Base-by-base conservation (phyloP, 2,113 vertebrate species). In the Alces alces region DNA sequence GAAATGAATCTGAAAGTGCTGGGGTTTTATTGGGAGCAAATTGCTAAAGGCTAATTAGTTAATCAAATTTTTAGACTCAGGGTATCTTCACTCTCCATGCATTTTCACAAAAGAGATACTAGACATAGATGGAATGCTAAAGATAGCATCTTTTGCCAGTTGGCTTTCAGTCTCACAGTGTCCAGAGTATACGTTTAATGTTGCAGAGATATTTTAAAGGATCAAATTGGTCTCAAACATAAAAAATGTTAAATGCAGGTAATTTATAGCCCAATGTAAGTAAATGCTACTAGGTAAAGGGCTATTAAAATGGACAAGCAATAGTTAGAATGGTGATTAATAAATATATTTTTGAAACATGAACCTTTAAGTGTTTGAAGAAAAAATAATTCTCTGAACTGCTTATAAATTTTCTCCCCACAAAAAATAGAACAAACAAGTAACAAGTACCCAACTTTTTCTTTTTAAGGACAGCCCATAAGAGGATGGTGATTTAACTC, bases 281-380 rank as follows among this genome's bases (percentile, higher is more conserved):
- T 85, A 93, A 91, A 78, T 93, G 79, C 52, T 54, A 61, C 50
- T 89, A 95, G 87, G 78, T 61, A 96, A 96, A 52, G 57, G 76
- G 15, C 28, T 33, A 36, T 79, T 73, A 76, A 91, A 80, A 94
- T 92, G 64, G 39, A 54, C 6, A 95, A 88, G 30, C 23, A 64
- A 21, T 27, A 80, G 6, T 93, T 93, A 36, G 28, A 21, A 60
- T 80, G 21, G 76, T 57, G 50, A 58, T 58, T 55, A 76, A n/a
- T 79, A 80, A 76, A 79, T 19, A 45, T 88, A 52, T 57, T 57
- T 93, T 27, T 83, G 70, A 90, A 93, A 86, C 14, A 21, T 76
- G 55, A 25, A 61, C 6, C 79, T 83, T 80, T 93, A 52, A 91
- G 25, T 90, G 15, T 33, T 95, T 85, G 52, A 93, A 84, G 87